Percentiles rank a stretch among this genome's conserved stretches.
phyloP scores from a whole-genome alignment of 2,888 invertebrate species.

The Pyrochroa serraticornis region DNA sequence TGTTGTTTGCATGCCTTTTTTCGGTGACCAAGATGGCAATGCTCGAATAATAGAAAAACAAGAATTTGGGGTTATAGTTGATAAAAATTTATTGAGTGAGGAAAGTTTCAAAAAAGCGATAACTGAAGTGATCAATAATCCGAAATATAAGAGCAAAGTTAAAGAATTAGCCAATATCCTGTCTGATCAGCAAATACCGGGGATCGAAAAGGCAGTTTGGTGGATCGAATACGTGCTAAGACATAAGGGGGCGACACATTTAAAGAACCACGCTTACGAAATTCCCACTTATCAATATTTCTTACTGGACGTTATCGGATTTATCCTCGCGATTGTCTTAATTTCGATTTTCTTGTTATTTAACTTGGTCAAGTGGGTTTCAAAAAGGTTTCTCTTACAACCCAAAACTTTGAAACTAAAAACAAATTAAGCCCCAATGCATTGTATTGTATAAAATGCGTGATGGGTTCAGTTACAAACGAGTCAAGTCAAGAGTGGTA shows the following conservation, averaged over 20 bases:
- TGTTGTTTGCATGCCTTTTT: conserved; percentile 52
- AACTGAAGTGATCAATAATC: conserved; percentile 1
- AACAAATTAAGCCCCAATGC: no score
- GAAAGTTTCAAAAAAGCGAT: background rate
- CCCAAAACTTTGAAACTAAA: no score
- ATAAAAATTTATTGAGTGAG: background rate
- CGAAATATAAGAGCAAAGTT: conserved; percentile 27
- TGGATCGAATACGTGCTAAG: conserved; percentile 14
- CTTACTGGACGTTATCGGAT: conserved; percentile 40
- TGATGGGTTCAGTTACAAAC: no score
- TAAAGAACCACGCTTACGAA: conserved; percentile 32
- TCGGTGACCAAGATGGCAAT: conserved; percentile 47
- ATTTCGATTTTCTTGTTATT: background rate
- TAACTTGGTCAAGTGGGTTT: background rate
- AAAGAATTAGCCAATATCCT: conserved; percentile 29
- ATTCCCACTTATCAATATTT: conserved; percentile 39
- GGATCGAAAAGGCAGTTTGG: conserved; percentile 4
- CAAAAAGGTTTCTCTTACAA: no score
- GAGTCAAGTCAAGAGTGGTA: no score
- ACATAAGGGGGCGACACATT: conserved; percentile 25
- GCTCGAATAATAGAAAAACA: conserved; percentile 15
- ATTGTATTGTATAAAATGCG: no score
- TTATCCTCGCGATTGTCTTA: background rate
- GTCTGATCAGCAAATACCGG: conserved; percentile 28
- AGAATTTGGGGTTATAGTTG: conserved; percentile 34